Evolutionary conservation across 2,113 vertebrate genomes (phyloP), one percentile per base, ranked within the genome.

Genomic region (Antechinus flavipes): DNA sequence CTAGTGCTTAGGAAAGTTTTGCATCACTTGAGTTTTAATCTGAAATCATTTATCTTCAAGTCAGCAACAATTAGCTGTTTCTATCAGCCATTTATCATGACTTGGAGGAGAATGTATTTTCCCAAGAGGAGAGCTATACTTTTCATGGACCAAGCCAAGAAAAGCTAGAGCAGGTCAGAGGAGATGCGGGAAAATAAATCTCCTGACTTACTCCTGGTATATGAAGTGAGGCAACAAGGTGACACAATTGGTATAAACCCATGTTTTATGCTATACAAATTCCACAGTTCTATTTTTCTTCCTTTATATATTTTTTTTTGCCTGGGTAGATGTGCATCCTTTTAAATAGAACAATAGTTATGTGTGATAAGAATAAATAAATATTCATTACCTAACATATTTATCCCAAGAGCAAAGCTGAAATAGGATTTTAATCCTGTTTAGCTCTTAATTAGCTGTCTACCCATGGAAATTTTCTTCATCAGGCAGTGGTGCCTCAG

Each of bases 11-110:
- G 42, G 91, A 96, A 96, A 95, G 58, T 93, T 97, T 95, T 97
- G 84, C 84, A 93, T 95, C 94, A 96, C 92, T 96, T 98, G 95
- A 91, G n/a, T 94, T 97, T 97, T 97, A 97, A 96, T 96, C 95
- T 91, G 90, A 97, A 97, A 97, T 97, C 2, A 3, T 95, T 96
- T 96, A 96, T 96, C 97, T 97, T 97, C 54, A 96, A 91, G 93
- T 94, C 58, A 93, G 93, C 92, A 94, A 94, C 90, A 95, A 93
- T 97, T 97, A 97, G 90, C 46, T 94, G 50, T 30, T 94, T 53
- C 61, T 35, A 94, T 84, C 54, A 96, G 97, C 35, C 53, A 94
- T 96, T 96, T 54, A 96, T 96, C 94, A 97, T 22, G 68, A 97
- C 89, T 42, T 90, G 35, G 8, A 92, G 92, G 96, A 96, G 95